These are phyloP conservation scores for Clavelina lepadiformis DNA, from an alignment of 23 tunicate species.

Conservation along the genomic window DNA sequence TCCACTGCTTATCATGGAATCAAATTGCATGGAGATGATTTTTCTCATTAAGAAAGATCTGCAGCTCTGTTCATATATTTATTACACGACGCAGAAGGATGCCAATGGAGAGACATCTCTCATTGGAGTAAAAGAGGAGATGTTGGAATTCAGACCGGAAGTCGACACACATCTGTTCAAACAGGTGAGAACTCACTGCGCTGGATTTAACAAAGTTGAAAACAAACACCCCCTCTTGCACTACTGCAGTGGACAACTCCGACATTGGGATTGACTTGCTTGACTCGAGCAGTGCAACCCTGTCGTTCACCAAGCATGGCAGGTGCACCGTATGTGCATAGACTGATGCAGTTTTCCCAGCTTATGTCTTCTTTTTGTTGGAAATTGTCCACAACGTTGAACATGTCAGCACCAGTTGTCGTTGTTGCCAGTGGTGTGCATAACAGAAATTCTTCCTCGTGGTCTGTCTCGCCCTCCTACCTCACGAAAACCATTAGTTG, in stretches of 20 bases:
- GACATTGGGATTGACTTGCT: constrained; percentile 24
- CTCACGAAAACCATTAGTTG: constrained; percentile 50
- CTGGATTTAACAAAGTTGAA: constrained; percentile 60
- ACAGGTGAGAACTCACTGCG: constrained; percentile 26
- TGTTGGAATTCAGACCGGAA: constrained; percentile 43
- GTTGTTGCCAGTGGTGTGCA: constrained; percentile 51
- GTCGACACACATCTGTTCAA: constrained; percentile 41
- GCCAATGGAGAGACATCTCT: constrained; percentile 22
- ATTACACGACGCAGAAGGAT: constrained; percentile 52
- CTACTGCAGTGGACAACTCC: constrained; percentile 31
- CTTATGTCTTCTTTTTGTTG: constrained; percentile 30
- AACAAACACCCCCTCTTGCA: constrained; percentile 51
- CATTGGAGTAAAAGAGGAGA: constrained; percentile 59
- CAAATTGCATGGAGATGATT: constrained; percentile 60
- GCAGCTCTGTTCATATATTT: constrained; percentile 53
- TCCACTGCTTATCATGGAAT: constrained; percentile 45
- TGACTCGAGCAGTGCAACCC: constrained; percentile 31
- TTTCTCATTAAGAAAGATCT: constrained; percentile 59
- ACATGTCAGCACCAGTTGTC: constrained; percentile 30
- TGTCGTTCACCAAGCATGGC: constrained; percentile 59
- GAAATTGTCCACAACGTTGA: constrained; percentile 16
- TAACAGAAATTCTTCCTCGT: constrained; percentile 57
- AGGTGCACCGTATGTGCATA: constrained; percentile 61
- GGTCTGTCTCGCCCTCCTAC: constrained; percentile 48
- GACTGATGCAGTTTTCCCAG: constrained; percentile 57